These are phyloP conservation scores for Prionailurus bengalensis DNA, from an alignment of 2,113 vertebrate genomes.

Conservation along the genomic window DNA sequence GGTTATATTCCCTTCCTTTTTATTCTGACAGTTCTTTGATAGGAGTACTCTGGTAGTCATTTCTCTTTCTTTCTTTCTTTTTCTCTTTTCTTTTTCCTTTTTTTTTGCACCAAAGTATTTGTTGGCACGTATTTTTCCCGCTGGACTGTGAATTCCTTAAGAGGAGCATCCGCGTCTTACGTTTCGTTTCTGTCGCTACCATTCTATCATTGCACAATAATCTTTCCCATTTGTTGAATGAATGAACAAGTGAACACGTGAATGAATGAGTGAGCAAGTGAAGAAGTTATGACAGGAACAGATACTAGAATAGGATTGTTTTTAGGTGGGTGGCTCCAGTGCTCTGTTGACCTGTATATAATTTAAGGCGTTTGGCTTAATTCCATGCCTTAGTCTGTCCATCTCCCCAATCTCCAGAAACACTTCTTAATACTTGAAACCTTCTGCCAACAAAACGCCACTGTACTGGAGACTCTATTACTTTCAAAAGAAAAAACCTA, in stretches of 20 bases:
- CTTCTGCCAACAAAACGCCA: not conserved
- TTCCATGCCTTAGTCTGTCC: not conserved
- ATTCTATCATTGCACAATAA: not conserved
- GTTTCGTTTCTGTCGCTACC: not conserved
- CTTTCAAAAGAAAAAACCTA: slow-evolving; percentile 48
- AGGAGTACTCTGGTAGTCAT: not conserved
- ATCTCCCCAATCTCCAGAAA: not conserved
- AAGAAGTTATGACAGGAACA: not conserved
- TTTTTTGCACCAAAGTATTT: not conserved
- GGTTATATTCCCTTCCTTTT: not conserved
- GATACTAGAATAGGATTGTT: not conserved
- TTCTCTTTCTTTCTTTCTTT: not conserved
- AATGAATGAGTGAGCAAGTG: not conserved
- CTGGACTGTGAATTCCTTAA: not conserved
- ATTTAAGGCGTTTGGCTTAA: not conserved
- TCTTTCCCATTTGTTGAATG: slow-evolving; percentile 20
- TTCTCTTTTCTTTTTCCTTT: not conserved
- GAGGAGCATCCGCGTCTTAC: not conserved
- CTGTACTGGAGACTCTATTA: not conserved
- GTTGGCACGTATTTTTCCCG: not conserved
- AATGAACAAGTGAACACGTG: not conserved
- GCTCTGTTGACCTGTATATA: not conserved
- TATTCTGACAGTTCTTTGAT: slow-evolving; percentile 3
- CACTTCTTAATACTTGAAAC: not conserved
- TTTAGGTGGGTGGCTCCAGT: not conserved